Percentiles rank a stretch among this genome's conserved stretches.
Conservation (phyloP, 2,888 invertebrate genomes). For the Synergus umbraculus region DNA sequence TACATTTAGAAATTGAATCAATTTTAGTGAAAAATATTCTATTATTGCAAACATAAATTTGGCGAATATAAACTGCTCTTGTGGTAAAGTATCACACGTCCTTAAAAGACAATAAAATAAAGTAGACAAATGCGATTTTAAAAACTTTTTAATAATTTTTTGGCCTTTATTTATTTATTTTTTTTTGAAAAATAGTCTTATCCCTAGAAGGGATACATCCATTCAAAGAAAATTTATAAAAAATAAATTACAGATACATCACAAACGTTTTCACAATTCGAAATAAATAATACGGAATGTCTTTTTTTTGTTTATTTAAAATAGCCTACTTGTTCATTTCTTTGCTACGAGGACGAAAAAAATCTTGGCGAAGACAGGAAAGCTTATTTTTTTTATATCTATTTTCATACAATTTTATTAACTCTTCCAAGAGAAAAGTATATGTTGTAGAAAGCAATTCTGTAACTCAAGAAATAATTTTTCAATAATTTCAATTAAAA, state of each 20-base stretch:
- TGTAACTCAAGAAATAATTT: no score
- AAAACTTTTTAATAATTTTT: slow-evolving; percentile 15
- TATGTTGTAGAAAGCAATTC: no score
- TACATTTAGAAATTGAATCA: no score
- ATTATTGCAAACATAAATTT: no score
- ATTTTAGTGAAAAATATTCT: no score
- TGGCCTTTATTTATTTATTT: slow-evolving; percentile 33
- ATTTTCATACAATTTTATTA: background rate
- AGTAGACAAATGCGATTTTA: slow-evolving; percentile 15
- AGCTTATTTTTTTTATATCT: background rate
- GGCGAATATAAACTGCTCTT: no score
- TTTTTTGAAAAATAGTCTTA: slow-evolving; percentile 36
- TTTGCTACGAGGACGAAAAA: slow-evolving; percentile 3
- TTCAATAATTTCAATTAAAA: no score
- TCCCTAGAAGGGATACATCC: slow-evolving; percentile 34
- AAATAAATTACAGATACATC: slow-evolving; percentile 38
- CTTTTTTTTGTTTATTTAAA: background rate
- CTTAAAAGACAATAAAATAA: background rate
- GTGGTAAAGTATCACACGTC: no score
- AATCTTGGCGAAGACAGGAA: background rate
- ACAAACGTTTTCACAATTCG: slow-evolving; percentile 36
- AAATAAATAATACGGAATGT: slow-evolving; percentile 37
- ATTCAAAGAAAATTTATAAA: slow-evolving; percentile 37
- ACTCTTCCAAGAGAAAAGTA: no score
- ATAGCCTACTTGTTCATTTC: background rate